Conservation (phyloP, 1,140 invertebrate genomes). For the Micrasema minimum region DNA sequence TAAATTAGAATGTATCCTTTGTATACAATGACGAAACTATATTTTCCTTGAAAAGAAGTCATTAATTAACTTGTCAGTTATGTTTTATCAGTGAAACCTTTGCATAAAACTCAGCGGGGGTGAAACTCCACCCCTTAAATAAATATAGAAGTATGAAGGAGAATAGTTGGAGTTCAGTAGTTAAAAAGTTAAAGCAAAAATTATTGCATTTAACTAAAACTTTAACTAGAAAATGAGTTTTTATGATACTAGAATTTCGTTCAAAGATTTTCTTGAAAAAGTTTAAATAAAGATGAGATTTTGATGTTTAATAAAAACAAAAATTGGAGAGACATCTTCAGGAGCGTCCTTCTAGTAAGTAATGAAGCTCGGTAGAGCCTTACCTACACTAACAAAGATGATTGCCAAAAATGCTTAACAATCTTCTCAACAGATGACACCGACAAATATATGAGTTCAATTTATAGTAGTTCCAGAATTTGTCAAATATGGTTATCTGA, state of each 20-base stretch:
- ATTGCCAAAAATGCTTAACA: too few relatives aligned
- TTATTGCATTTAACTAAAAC: background rate
- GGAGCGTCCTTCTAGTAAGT: too few relatives aligned
- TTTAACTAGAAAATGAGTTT: background rate
- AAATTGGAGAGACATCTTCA: too few relatives aligned
- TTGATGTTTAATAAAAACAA: background rate
- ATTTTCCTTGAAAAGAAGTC: constrained; percentile 25
- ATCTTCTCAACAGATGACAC: too few relatives aligned
- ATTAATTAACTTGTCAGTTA: constrained; percentile 27
- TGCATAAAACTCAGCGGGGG: constrained; percentile 15
- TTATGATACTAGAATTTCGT: background rate
- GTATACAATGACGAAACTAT: constrained; percentile 17
- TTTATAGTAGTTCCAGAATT: too few relatives aligned
- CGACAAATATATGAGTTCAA: too few relatives aligned
- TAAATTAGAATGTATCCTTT: constrained; percentile 15
- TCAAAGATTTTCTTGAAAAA: background rate
- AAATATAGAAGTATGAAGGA: background rate
- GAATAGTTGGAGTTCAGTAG: background rate
- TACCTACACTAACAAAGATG: too few relatives aligned
- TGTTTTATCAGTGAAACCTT: constrained; percentile 27
- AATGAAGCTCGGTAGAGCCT: too few relatives aligned
- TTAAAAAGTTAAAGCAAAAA: background rate
- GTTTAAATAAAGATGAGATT: background rate
- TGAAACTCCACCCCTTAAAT: constrained; percentile 13
- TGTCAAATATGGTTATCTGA: too few relatives aligned